phyloP scores from a whole-genome alignment of 2,113 vertebrate genomes.

The Marmota flaviventris region DNA sequence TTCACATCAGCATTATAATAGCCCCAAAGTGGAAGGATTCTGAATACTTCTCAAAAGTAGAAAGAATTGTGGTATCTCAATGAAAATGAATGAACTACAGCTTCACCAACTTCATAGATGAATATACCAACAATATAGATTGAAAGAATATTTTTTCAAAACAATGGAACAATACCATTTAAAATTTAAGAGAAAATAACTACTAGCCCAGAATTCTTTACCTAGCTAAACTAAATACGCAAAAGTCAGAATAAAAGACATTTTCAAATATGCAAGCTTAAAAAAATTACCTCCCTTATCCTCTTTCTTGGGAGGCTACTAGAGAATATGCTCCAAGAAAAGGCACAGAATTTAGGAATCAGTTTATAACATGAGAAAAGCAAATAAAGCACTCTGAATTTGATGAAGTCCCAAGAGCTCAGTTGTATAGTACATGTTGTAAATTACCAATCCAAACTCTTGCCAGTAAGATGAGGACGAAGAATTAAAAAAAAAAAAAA shows the following conservation, averaged over 20 bases:
- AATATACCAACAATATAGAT: neutral
- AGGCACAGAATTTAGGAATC: neutral
- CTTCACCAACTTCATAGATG: neutral
- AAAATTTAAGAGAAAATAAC: constrained; percentile 36
- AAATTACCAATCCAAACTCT: constrained; percentile 16
- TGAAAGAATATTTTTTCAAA: constrained; percentile 25
- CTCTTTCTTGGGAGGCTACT: constrained; percentile 12
- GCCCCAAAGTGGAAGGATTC: neutral
- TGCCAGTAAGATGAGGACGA: neutral
- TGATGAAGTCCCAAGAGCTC: constrained; percentile 36
- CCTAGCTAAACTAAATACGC: constrained; percentile 7
- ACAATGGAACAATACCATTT: neutral
- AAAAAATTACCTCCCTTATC: neutral
- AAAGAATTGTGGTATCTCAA: neutral
- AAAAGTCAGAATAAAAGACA: constrained; percentile 34
- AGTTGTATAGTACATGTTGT: neutral
- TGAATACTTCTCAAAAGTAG: constrained; percentile 41
- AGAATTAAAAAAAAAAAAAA: neutral
- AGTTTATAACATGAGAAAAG: constrained; percentile 44
- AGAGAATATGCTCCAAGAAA: constrained; percentile 1
- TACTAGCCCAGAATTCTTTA: constrained; percentile 37
- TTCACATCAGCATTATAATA: neutral
- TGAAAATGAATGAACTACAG: constrained; percentile 5
- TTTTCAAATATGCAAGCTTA: constrained; percentile 45
- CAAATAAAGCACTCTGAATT: neutral